These are phyloP conservation scores for Gymnorhina tibicen DNA, from an alignment of 2,113 vertebrate genomes.

Conservation along the genomic window DNA sequence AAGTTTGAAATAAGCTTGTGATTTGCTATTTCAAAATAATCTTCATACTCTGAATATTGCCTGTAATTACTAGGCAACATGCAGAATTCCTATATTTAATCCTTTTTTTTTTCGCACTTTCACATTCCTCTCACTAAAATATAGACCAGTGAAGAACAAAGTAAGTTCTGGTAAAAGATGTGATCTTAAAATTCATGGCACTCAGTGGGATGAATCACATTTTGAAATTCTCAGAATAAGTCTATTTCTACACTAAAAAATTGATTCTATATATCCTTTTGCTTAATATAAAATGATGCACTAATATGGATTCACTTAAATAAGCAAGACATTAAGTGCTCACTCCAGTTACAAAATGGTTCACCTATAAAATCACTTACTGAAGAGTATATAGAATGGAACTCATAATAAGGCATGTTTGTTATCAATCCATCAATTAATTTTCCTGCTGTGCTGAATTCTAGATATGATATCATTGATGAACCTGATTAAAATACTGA, in stretches of 20 bases:
- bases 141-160: not conserved
- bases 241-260: not conserved
- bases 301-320: not conserved
- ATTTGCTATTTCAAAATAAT: not conserved
- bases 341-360: not conserved
- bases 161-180: not conserved
- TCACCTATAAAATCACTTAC: not conserved
- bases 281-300: not conserved
- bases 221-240: not conserved
- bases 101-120: not conserved
- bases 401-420: not conserved
- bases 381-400: not conserved
- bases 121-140: not conserved
- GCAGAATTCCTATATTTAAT: not conserved
- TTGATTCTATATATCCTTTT: not conserved
- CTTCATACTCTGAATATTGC: not conserved
- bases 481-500: slow-evolving; percentile 39
- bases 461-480: not conserved
- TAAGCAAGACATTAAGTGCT: not conserved
- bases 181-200: not conserved
- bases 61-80: not conserved
- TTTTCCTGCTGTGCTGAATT: not conserved
- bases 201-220: not conserved
- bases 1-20: not conserved
- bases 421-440: not conserved